phyloP scores from a whole-genome alignment of 2,113 vertebrate species.

The Odontophorus gujanensis region DNA sequence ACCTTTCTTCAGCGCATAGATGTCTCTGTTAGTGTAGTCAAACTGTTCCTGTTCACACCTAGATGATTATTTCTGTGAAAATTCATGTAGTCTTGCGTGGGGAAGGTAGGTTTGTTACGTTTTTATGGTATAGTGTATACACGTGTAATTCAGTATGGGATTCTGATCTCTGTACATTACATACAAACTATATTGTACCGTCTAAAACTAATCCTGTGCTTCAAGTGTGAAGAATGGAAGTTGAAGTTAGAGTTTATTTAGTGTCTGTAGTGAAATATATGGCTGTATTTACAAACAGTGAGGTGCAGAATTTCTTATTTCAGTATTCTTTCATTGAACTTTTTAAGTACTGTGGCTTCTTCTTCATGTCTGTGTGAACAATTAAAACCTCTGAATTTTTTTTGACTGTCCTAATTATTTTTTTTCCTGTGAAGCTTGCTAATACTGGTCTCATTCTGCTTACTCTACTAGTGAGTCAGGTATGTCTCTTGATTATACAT shows the following conservation, averaged over 20 bases:
- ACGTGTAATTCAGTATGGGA: background rate
- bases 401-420: conserved; percentile 41
- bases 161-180: background rate
- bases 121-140: background rate
- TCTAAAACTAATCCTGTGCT: background rate
- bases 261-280: background rate
- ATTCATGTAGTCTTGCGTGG: background rate
- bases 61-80: background rate
- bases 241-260: background rate
- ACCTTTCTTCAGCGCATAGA: background rate
- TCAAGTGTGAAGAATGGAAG: background rate
- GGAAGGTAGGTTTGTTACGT: background rate
- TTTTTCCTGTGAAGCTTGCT: conserved; percentile 40
- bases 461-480: conserved; percentile 8
- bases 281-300: background rate
- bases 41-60: background rate
- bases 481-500: conserved; percentile 67
- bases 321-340: fast-evolving
- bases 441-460: conserved; percentile 30
- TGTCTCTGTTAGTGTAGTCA: background rate
- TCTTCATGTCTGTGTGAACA: conserved; percentile 2
- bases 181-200: background rate
- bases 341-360: background rate
- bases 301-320: background rate
- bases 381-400: conserved; percentile 38